Conservation (phyloP, 2,113 vertebrate genomes). For the Scartelaos histophorus region DNA sequence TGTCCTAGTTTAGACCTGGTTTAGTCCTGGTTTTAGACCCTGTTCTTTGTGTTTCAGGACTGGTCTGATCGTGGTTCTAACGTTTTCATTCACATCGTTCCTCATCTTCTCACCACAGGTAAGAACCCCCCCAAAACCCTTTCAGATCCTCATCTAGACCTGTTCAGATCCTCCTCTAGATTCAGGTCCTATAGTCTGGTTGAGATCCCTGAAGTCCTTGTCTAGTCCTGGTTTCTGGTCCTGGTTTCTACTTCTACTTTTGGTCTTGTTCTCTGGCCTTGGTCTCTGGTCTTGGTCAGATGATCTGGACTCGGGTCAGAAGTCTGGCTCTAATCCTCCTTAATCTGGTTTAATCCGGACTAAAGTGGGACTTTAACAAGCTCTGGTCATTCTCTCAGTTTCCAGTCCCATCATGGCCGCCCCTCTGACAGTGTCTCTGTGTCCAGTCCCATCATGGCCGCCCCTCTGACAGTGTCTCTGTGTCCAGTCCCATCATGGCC, state of each 20-base stretch:
- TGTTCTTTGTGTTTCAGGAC: background rate
- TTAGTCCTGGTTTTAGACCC: background rate
- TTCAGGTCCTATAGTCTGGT: too few relatives aligned
- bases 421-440: too few relatives aligned
- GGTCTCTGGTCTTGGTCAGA: background rate
- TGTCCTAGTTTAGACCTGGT: background rate
- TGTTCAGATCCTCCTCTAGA: too few relatives aligned
- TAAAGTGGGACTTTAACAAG: background rate
- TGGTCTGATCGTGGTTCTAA: background rate
- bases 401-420: too few relatives aligned
- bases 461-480: too few relatives aligned
- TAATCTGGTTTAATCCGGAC: background rate
- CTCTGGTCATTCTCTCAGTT: background rate
- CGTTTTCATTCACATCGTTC: background rate
- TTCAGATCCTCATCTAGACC: background rate
- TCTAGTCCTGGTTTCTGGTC: background rate
- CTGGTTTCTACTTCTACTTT: too few relatives aligned
- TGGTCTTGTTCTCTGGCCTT: too few relatives aligned
- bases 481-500: too few relatives aligned
- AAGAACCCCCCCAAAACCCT: background rate
- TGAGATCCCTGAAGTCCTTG: background rate
- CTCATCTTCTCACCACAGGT: background rate
- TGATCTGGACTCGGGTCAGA: background rate
- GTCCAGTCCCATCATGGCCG: too few relatives aligned
- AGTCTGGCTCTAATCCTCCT: slow-evolving; percentile 1